Percentiles rank a stretch among this genome's conserved stretches.
phyloP scores from a whole-genome alignment of 2,797 vertebrate genomes.

The Serranus cabrilla region DNA sequence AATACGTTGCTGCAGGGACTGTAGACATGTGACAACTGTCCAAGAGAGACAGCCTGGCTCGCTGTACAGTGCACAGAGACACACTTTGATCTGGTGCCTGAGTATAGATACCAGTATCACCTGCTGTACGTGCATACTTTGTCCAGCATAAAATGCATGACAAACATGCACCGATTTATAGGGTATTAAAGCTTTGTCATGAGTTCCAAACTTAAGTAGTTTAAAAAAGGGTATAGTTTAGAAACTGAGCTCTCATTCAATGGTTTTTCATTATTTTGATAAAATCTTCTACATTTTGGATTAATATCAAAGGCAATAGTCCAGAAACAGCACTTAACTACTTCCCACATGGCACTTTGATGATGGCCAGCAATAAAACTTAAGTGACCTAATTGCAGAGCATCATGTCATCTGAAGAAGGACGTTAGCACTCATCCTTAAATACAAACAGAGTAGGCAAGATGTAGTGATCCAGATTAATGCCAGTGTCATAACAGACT shows the following conservation, averaged over 20 bases:
- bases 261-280: no score
- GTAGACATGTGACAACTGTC: conserved; percentile 17
- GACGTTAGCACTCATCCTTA: background rate
- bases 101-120: background rate
- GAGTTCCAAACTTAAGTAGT: no score
- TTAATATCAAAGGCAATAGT: no score
- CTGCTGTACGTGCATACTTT: background rate
- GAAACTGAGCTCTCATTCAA: no score
- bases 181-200: background rate
- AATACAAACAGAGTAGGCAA: no score
- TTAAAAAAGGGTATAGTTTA: no score
- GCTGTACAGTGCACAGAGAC: background rate
- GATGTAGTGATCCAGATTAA: no score
- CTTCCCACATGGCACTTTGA: background rate
- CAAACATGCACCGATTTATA: conserved; percentile 1
- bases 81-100: conserved; percentile 20
- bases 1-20: conserved; percentile 22
- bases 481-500: no score
- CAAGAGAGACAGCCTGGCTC: conserved; percentile 5
- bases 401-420: background rate
- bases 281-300: no score
- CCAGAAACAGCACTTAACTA: background rate
- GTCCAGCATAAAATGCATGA: background rate
- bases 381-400: background rate
- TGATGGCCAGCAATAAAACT: background rate